These are phyloP conservation scores for Cromileptes altivelis DNA, from an alignment of 2,113 vertebrate species.

Conservation along the genomic window DNA sequence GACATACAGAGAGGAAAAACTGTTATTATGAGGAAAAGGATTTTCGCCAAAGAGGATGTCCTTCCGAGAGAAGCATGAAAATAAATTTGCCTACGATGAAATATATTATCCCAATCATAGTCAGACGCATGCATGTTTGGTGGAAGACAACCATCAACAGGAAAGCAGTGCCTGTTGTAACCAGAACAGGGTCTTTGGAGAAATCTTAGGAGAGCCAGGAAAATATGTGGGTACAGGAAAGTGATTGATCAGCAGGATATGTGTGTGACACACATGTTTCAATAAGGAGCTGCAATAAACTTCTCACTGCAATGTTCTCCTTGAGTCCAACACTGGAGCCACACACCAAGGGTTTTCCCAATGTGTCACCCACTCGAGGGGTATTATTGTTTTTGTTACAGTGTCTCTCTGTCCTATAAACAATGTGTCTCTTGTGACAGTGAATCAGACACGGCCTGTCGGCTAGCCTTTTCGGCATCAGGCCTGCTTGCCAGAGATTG, in stretches of 20 bases:
- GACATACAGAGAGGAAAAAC: conserved; percentile 39
- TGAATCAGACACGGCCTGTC: conserved; percentile 75
- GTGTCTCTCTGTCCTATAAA: conserved; percentile 79
- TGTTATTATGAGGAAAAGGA: conserved; percentile 37
- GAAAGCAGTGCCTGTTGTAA: conserved; percentile 44
- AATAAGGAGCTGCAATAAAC: conserved; percentile 41
- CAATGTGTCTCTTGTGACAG: conserved; percentile 80
- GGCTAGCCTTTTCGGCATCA: conserved; percentile 75
- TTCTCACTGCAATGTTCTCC: conserved; percentile 39
- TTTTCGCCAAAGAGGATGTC: conserved; percentile 33
- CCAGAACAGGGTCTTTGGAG: conserved; percentile 48
- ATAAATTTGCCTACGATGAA: conserved; percentile 59
- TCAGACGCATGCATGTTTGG: conserved; percentile 38
- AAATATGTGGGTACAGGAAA: conserved; percentile 44
- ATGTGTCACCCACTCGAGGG: conserved; percentile 74
- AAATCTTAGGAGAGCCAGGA: conserved; percentile 30
- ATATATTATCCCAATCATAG: conserved; percentile 52
- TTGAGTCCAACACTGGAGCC: conserved; percentile 60
- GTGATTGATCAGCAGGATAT: conserved; percentile 50
- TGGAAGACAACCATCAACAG: conserved; percentile 44
- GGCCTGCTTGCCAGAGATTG: conserved; percentile 71
- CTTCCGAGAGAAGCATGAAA: conserved; percentile 50
- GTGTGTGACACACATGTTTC: conserved; percentile 15
- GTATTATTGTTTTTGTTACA: conserved; percentile 78
- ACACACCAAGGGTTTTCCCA: conserved; percentile 74